phyloP scores from a whole-genome alignment of 1,140 invertebrate genomes.

The Drosophila mauritiana region DNA sequence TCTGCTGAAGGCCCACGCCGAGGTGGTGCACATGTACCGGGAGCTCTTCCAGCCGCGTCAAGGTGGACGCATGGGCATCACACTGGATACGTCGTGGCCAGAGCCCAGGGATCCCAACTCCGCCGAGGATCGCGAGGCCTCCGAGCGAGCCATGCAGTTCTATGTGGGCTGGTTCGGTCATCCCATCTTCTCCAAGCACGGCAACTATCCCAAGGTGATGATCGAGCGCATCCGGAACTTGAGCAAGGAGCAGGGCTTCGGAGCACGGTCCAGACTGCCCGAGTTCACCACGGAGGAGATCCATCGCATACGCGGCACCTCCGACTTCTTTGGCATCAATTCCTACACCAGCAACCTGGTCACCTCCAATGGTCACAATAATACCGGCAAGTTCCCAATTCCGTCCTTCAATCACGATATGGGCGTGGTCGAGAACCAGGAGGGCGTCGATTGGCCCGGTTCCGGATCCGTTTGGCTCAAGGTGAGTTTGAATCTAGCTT shows the following conservation, averaged over 20 bases:
- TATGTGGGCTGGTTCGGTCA: slow-evolving; percentile 87
- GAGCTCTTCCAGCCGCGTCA: slow-evolving; percentile 86
- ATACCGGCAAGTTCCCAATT: slow-evolving; percentile 79
- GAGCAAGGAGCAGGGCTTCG: slow-evolving; percentile 87
- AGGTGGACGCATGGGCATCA: slow-evolving; percentile 88
- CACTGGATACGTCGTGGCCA: slow-evolving; percentile 87
- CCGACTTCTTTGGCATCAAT: slow-evolving; percentile 88
- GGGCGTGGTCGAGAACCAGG: slow-evolving; percentile 83
- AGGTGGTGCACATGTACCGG: slow-evolving; percentile 88
- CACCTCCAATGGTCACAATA: slow-evolving; percentile 81
- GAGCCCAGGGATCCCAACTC: slow-evolving; percentile 86
- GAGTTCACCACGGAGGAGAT: slow-evolving; percentile 87
- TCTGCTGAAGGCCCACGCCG: slow-evolving; percentile 88
- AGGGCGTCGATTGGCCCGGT: slow-evolving; percentile 84
- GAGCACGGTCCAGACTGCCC: slow-evolving; percentile 86
- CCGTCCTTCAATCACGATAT: slow-evolving; percentile 86
- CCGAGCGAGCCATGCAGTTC: slow-evolving; percentile 86
- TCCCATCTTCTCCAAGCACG: slow-evolving; percentile 87
- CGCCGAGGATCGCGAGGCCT: slow-evolving; percentile 85
- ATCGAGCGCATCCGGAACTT: slow-evolving; percentile 86
- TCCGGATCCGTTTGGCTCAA: slow-evolving; percentile 86
- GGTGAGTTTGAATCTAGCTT: slow-evolving; percentile 70
- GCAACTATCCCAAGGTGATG: slow-evolving; percentile 88
- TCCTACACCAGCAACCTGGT: slow-evolving; percentile 86
- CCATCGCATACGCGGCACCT: slow-evolving; percentile 86